These are phyloP conservation scores for Rhagologus leucostigma DNA, from an alignment of 2,113 vertebrate species.

Conservation along the genomic window DNA sequence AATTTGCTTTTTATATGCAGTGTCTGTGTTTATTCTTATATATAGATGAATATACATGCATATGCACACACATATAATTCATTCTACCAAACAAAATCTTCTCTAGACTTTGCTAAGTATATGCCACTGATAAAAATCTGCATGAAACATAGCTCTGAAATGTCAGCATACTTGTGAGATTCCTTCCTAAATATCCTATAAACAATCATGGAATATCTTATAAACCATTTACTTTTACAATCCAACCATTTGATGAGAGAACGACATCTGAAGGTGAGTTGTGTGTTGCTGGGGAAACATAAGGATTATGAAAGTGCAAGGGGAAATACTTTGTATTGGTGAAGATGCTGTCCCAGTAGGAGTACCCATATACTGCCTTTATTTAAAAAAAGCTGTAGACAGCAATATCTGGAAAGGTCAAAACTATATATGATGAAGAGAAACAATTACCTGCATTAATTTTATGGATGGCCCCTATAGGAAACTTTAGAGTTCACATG, in stretches of 20 bases:
- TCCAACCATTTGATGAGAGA: not conserved
- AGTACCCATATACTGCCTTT: not conserved
- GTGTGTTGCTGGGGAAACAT: not conserved
- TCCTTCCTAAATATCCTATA: not conserved
- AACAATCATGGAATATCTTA: not conserved
- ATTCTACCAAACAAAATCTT: not conserved
- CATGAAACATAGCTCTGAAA: not conserved
- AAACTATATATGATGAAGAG: not conserved
- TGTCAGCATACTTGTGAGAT: not conserved
- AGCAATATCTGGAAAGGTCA: not conserved
- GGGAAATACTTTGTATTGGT: not conserved
- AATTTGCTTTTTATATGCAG: not conserved
- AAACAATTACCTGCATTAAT: not conserved
- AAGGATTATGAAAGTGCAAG: not conserved
- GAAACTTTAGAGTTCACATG: not conserved
- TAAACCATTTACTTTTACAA: not conserved
- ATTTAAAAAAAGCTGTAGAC: not conserved
- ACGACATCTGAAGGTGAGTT: not conserved
- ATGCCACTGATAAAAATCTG: not conserved
- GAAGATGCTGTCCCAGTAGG: not conserved
- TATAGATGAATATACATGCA: not conserved
- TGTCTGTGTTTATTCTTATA: not conserved
- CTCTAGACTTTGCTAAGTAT: not conserved
- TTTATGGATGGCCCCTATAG: not conserved
- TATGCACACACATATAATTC: not conserved